These are phyloP conservation scores for Onchidella celtica DNA, from an alignment of 2,888 invertebrate species.

Conservation along the genomic window DNA sequence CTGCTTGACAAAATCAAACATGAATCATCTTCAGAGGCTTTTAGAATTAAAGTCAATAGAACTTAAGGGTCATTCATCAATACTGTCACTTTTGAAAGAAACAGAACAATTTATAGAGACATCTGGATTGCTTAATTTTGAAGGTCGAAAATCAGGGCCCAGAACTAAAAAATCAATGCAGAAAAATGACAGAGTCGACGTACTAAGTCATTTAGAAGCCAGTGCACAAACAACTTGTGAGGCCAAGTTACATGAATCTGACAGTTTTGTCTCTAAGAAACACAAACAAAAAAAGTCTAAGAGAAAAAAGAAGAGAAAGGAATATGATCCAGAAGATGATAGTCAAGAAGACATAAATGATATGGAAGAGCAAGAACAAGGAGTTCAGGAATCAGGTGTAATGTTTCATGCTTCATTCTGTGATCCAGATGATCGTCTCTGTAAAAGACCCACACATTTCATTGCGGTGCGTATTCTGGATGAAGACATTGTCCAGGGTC, in stretches of 20 bases:
- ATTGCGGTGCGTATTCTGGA: conserved; percentile 77
- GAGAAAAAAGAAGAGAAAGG: background rate
- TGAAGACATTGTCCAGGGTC: conserved; percentile 64
- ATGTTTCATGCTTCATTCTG: background rate
- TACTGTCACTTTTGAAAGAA: background rate
- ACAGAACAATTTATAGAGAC: background rate
- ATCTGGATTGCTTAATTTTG: background rate
- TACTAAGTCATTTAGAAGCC: no score
- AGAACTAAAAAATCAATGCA: background rate
- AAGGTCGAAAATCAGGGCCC: background rate
- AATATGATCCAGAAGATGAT: background rate
- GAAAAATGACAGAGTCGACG: background rate
- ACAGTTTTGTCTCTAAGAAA: background rate
- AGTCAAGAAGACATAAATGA: background rate
- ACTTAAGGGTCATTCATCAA: background rate
- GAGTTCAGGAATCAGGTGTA: background rate
- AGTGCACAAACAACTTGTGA: no score
- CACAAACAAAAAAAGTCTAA: background rate
- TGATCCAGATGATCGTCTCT: background rate
- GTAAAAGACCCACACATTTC: conserved; percentile 77
- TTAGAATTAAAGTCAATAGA: background rate
- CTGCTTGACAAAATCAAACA: background rate
- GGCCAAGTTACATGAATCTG: background rate
- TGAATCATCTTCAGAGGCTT: background rate
- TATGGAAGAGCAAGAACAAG: no score